These are phyloP conservation scores for Trematomus bernacchii DNA, from an alignment of 2,797 vertebrate genomes.

Conservation along the genomic window DNA sequence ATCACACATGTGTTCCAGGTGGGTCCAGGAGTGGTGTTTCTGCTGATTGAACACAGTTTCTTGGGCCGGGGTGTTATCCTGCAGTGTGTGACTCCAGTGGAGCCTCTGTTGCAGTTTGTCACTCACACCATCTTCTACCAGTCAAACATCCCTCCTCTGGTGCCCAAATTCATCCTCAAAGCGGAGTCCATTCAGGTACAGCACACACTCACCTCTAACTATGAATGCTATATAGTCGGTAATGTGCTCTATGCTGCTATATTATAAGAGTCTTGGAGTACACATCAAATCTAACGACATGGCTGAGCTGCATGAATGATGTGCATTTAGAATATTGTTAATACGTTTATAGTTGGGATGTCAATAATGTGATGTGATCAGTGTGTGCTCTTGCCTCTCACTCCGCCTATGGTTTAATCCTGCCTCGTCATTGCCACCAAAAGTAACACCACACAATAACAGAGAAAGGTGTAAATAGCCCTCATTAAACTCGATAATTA, in stretches of 20 bases:
- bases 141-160: conserved; percentile 76
- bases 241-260: fast-evolving
- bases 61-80: conserved; percentile 87
- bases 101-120: conserved; percentile 89
- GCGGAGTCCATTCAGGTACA: conserved; percentile 88
- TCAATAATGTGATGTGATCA: conserved; percentile 4
- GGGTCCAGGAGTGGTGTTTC: conserved; percentile 88
- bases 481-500: conserved; percentile 65
- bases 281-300: background rate
- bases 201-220: background rate
- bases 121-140: conserved; percentile 90
- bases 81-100: conserved; percentile 88
- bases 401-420: conserved; percentile 19
- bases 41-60: conserved; percentile 83
- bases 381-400: conserved; percentile 15
- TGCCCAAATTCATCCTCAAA: conserved; percentile 88
- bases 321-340: background rate
- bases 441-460: conserved; percentile 56
- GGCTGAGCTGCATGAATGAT: too few relatives aligned
- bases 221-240: background rate
- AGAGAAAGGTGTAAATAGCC: conserved; percentile 49
- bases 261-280: background rate
- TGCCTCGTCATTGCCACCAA: conserved; percentile 33
- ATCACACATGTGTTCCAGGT: conserved; percentile 74
- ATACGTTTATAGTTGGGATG: background rate